Base-by-base conservation (phyloP, 2,888 invertebrate genomes). In the Diloba caeruleocephala region DNA sequence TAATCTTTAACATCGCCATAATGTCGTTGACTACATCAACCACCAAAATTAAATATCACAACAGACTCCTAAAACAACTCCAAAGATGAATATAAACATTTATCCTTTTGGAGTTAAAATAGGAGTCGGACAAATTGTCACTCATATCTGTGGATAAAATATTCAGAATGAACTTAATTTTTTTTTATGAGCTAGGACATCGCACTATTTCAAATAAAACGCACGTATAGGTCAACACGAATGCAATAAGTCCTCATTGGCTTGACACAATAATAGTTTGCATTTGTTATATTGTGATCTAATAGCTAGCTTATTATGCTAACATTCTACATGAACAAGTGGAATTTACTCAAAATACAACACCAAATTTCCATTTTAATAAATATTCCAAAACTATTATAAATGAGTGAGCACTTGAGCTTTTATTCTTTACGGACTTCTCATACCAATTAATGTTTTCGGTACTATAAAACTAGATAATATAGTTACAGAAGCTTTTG, bases 291-390 rank as follows among this genome's bases (percentile, higher is more conserved):
- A 60, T 25, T 55, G 31, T 33, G 34, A 42, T 50, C 53, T 55
- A 52, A 39, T 49, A 53, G 44, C 50, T 45, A 66, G 34, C 56
- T 44, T 43, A 44, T 31, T 31, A 36, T 12, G 29, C 13, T 55
- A 66, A 36, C 38, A 43, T 55, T 66, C 53, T 66, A 66, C 33
- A 51, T 28, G 38, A 66, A 56, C 56, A 45, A 53, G 55, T 70
- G 65, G 60, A 66, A 61, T 55, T 39, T 53, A 36, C 63, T 12
- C 38, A 45, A 43, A 61, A 66, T 57, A 62, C 57, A 67, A 68
- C 71, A 67, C 42, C 57, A 71, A 66, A 43, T 63, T 51, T 59
- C 21, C 13, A 64, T 21, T 26, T 49, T 54, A 57, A 43, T 28
- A 29, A 61, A 43, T 34, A 39, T 50, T 52, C 45, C 19, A n/a